Evolutionary conservation across 2,797 vertebrate genomes (phyloP), one percentile per base, ranked within the genome.

Genomic region (Acanthopagrus latus): DNA sequence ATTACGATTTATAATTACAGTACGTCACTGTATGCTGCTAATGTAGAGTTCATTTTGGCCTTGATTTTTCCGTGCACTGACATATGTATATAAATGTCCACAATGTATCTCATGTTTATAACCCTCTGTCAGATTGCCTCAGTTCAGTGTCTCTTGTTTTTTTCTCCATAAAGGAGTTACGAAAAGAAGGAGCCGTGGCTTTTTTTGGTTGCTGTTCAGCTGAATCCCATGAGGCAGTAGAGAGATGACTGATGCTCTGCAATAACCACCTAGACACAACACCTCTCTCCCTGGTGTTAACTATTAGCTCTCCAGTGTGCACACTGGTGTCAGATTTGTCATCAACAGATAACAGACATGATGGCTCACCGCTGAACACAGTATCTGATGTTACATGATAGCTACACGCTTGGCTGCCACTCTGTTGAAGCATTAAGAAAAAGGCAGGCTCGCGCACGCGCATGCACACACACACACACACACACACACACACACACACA

Each of bases 231-330:
- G 55, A 64, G 17, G 64, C 66, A 47, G 57, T 8, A 64, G n/a
- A 44, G 46, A 64, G 46, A 59, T 20, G 43, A 8, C 21, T 73
- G 56, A 54, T 66, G 55, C 29, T 58, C 21, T 67, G 56, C 51
- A 71, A 17, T 64, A 58, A 70, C 57, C 60, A 48, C n/a, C 2
- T 20, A 55, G 57, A 73, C 54, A 63, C 33, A 70, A 23, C 58
- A 82, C 64, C 58, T 52, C 44, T 63, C 67, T 68, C 21, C 6
- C 33, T 64, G 71, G 27, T 60, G 41, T 65, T 65, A 59, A 47
- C 71, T 29, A 47, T 63, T 20, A 69, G 33, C 21, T 56, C 78
- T 75, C 58, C 67, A 29, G 60, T 74, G 66, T 64, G 43, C 70
- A 64, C 21, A 63, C 59, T 46, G 27, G 76, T 76, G 38, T 64